Base-by-base conservation (phyloP, 2,888 invertebrate genomes). In the Diarsia dahlii region DNA sequence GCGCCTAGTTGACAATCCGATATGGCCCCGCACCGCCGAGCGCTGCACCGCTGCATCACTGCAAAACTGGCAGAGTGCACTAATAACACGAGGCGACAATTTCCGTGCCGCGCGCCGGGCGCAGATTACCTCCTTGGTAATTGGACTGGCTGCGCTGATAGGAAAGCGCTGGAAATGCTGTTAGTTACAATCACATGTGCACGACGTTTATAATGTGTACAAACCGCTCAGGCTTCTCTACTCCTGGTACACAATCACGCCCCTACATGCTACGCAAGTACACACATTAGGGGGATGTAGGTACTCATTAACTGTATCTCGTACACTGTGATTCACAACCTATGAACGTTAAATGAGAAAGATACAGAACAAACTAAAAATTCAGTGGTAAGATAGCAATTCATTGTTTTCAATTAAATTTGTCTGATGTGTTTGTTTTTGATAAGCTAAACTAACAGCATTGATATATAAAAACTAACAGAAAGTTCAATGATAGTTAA, bases 21-120 rank as follows among this genome's bases (percentile, higher is more conserved):
- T 73, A 73, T 48, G 66, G 67, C 69, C 20, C 67, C 69, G 71
- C 74, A 60, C 56, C 67, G 68, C 64, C 46, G 67, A 64, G 58
- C 52, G 63, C 70, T 23, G 72, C 68, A 69, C 52, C 73, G 72
- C 73, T 73, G 74, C 81, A 62, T 34, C 74, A 75, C 77, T 75
- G 80, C 74, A 81, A 74, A 80, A 69, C 79, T 74, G 79, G 80
- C 86, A 74, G 85, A 87, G 87, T 82, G 89, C 84, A 88, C 85
- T 90, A 89, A 90, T 90, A 87, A 85, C 85, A 82, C 87, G 82
- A 80, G 65, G 86, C 86, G 88, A 90, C 90, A 90, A 91, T 91
- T 90, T 91, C 91, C 90, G 88, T 80, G 79, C 85, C 78, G 82
- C 28, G 58, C 60, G 15, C 56, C 56, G 56, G 82, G 86, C 87